These are phyloP conservation scores for Speoplatyrhinus poulsoni DNA, from an alignment of 2,113 vertebrate genomes.

Conservation along the genomic window DNA sequence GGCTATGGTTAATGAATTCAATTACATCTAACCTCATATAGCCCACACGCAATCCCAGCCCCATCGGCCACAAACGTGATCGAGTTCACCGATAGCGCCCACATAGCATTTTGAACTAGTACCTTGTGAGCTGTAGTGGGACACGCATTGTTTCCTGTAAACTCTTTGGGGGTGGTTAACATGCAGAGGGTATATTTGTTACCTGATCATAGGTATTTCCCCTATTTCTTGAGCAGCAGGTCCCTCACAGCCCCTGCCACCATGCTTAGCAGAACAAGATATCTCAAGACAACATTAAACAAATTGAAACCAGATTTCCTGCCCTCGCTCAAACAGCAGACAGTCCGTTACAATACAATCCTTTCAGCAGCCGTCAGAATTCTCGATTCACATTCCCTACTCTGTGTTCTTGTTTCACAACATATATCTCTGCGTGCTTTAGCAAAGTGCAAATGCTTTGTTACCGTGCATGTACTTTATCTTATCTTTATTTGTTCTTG, in stretches of 20 bases:
- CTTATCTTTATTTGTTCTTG: too few relatives aligned
- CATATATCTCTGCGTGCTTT: too few relatives aligned
- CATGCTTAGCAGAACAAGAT: conserved; percentile 56
- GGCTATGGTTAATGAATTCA: too few relatives aligned
- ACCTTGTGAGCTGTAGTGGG: background rate
- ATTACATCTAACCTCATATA: too few relatives aligned
- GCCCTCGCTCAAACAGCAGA: conserved; percentile 35
- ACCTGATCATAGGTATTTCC: conserved; percentile 53
- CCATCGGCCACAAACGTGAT: background rate
- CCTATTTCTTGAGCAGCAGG: conserved; percentile 20
- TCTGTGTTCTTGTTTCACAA: conserved; percentile 3
- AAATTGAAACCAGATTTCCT: conserved; percentile 69
- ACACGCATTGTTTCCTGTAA: conserved; percentile 30
- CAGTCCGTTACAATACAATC: conserved; percentile 37
- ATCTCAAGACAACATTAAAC: conserved; percentile 61
- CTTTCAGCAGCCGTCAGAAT: conserved; percentile 32
- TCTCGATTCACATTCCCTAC: conserved; percentile 16
- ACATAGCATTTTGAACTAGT: background rate
- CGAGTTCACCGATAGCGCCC: background rate
- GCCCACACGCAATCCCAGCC: too few relatives aligned
- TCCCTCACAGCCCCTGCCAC: conserved; percentile 48
- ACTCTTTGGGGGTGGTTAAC: conserved; percentile 8
- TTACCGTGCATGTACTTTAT: too few relatives aligned
- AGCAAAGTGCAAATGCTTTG: too few relatives aligned
- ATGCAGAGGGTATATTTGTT: conserved; percentile 29